Evolutionary conservation across 2,888 invertebrate species (phyloP), one percentile per base, ranked within the genome.

Genomic region (Aleiodes alternator): DNA sequence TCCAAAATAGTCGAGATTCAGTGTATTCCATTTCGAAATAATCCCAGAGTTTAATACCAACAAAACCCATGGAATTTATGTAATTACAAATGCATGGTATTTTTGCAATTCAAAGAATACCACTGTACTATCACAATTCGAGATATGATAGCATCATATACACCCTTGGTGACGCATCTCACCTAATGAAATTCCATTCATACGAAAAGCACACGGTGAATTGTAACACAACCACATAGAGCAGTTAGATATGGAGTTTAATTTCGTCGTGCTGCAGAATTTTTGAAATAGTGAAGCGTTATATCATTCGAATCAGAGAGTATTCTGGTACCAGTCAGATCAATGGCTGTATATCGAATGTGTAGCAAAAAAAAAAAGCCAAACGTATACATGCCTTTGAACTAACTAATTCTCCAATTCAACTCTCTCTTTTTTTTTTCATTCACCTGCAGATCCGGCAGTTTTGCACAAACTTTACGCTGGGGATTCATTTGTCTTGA

Each of bases 201-300:
- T 43, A 43, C 9, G 43, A 43, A 43, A 43, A 43, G 43, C 43
- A 9, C 43, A 9, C 43, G 8, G 4, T 43, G 43, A 11, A 43
- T 43, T 8, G 43, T 9, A 29, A 43, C 3, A 16, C 3, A 43
- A 3, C 43, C 11, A 43, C 43, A 43, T 3, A 43, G 43, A 43
- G 7, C 43, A 43, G 9, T 43, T 43, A 9, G 38, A 38, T 38
- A 7, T 31, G 31, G 50, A 55, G 55, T 74, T 74, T 73, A 69
- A 75, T 75, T 77, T 75, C 43, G 69, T 77, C 74, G 61, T 31
- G 14, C 34, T 38, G 43, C 38, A 48, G 56, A 56, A 69, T 72
- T 72, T 77, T 72, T 57, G 31, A 50, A 72, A 73, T 66, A 38
- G 70, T 68, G 68, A 57, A 57, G 66, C 38, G 64, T 76, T 53